Evolutionary conservation across 2,113 vertebrate genomes (phyloP).

Genomic region (Fregetta grallaria): DNA sequence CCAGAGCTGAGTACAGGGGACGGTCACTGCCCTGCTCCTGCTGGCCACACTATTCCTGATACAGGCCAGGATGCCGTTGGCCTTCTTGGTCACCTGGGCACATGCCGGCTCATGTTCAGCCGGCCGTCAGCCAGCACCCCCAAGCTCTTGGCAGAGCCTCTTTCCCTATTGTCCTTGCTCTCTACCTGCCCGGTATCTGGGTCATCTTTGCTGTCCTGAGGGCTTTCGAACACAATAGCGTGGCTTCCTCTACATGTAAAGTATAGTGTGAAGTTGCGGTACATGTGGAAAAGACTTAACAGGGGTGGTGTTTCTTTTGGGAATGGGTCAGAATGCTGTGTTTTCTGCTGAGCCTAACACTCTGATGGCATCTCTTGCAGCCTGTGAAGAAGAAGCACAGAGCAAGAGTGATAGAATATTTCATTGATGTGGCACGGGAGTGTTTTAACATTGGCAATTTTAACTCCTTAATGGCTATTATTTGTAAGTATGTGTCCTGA

Average conservation of each 20-base stretch:
- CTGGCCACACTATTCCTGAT: too few species aligned
- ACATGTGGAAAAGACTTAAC: background rate
- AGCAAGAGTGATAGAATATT: constrained; percentile 91
- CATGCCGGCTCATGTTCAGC: too few species aligned
- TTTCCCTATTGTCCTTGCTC: background rate
- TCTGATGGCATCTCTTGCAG: constrained; percentile 58
- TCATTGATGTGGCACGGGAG: constrained; percentile 92
- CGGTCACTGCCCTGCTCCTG: too few species aligned
- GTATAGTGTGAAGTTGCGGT: background rate
- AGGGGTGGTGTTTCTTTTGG: background rate
- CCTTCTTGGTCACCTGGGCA: too few species aligned
- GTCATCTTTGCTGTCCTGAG: background rate
- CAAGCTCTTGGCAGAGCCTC: background rate
- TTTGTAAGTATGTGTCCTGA: constrained; percentile 83
- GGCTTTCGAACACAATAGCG: background rate
- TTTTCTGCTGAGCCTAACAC: background rate
- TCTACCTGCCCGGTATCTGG: accelerated
- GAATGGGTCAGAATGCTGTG: background rate
- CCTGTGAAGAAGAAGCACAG: constrained; percentile 94
- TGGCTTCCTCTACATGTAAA: background rate
- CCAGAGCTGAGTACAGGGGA: too few species aligned
- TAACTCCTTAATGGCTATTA: constrained; percentile 97
- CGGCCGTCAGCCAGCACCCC: too few species aligned
- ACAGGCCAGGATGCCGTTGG: too few species aligned
- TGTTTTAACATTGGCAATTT: constrained; percentile 99